These are phyloP conservation scores for Pterophyllum scalare DNA, from an alignment of 2,113 vertebrate species.

Conservation along the genomic window DNA sequence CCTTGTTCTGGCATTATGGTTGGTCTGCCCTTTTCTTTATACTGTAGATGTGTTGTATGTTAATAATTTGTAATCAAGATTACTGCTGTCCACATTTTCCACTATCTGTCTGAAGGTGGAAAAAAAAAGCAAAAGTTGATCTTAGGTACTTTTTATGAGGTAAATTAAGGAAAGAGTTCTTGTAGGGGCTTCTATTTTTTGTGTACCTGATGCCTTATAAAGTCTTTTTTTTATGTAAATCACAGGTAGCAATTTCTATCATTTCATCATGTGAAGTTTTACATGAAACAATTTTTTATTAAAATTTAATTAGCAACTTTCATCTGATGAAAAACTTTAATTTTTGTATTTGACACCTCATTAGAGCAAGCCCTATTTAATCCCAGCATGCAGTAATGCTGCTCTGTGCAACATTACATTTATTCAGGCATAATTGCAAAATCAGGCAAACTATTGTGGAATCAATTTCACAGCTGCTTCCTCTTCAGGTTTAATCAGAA, in stretches of 20 bases:
- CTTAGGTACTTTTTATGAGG: not conserved
- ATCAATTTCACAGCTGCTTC: conserved; percentile 50
- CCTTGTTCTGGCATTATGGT: not conserved
- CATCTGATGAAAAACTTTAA: not conserved
- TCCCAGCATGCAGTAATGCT: not conserved
- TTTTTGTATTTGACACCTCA: not conserved
- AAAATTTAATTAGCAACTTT: not conserved
- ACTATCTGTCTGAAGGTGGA: not conserved
- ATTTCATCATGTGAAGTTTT: not conserved
- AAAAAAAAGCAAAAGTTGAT: not conserved
- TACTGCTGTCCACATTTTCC: no score
- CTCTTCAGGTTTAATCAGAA: conserved; percentile 36
- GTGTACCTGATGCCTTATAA: not conserved
- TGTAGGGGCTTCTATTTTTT: not conserved
- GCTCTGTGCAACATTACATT: conserved; percentile 3
- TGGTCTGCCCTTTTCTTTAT: not conserved
- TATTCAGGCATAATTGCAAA: conserved; percentile 20
- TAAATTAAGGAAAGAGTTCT: not conserved
- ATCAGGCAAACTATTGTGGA: conserved; percentile 45
- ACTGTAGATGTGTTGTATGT: not conserved
- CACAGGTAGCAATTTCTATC: not conserved
- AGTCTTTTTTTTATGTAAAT: not conserved
- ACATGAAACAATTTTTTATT: not conserved
- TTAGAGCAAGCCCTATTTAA: not conserved
- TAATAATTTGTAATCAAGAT: no score